Percentiles rank a stretch among this genome's conserved stretches.
Evolutionary conservation across 2,113 vertebrate genomes (phyloP).

Genomic region (Eurypyga helias): DNA sequence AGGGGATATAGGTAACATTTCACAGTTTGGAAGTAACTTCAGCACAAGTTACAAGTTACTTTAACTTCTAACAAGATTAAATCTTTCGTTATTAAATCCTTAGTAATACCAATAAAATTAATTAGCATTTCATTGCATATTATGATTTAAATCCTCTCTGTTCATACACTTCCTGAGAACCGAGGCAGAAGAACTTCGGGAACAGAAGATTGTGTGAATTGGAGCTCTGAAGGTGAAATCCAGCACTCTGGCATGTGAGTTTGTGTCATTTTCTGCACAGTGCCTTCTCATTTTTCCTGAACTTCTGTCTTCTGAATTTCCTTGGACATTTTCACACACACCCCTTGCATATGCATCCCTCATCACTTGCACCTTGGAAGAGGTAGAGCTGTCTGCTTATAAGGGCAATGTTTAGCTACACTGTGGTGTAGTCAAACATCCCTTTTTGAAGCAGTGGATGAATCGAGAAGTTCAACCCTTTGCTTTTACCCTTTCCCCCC

Average conservation of each 20-base stretch:
- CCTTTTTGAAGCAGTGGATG: background rate
- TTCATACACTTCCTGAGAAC: background rate
- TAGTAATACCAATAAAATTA: background rate
- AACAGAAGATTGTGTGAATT: background rate
- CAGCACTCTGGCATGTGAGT: background rate
- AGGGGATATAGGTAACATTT: background rate
- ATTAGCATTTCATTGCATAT: background rate
- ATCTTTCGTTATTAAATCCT: background rate
- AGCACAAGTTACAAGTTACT: background rate
- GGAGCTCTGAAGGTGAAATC: background rate
- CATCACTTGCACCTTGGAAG: background rate
- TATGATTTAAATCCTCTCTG: background rate
- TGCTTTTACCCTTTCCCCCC: background rate
- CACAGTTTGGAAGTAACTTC: background rate
- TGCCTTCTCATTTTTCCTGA: background rate
- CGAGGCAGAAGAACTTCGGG: background rate
- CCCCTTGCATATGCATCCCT: background rate
- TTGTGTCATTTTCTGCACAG: background rate
- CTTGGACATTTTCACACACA: background rate
- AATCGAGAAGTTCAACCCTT: background rate
- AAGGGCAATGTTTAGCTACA: background rate
- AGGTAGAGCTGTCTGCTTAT: background rate
- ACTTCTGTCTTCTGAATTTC: background rate
- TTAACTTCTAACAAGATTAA: background rate
- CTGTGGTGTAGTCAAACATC: background rate